phyloP scores from a whole-genome alignment of 2,113 vertebrate species.

The Pluvialis apricaria region DNA sequence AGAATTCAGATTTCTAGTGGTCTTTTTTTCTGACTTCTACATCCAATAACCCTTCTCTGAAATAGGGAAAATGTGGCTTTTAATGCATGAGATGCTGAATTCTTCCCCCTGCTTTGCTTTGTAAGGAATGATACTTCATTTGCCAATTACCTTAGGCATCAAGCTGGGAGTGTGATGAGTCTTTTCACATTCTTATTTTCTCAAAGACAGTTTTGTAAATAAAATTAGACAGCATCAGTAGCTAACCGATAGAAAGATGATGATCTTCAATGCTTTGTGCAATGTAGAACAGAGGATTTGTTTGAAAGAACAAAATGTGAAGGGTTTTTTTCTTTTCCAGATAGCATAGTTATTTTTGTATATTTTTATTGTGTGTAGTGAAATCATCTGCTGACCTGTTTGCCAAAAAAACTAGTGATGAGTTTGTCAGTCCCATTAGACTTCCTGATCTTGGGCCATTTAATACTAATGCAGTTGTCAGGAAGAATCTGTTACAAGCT shows the following conservation, averaged over 20 bases:
- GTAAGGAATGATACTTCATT: neutral
- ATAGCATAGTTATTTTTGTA: neutral
- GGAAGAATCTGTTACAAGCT: neutral
- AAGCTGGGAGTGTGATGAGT: neutral
- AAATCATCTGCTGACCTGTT: neutral
- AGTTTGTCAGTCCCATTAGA: neutral
- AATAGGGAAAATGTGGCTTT: neutral
- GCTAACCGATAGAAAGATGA: neutral
- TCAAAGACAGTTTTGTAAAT: neutral
- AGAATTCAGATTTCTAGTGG: neutral
- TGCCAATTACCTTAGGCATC: neutral
- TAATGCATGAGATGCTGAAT: neutral
- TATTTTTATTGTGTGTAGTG: neutral
- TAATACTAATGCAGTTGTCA: constrained; percentile 28
- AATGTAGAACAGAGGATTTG: neutral
- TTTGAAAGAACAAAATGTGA: neutral
- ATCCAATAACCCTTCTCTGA: neutral
- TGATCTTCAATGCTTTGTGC: neutral
- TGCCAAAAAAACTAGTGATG: neutral
- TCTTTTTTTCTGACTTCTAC: neutral
- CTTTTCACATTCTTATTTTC: neutral
- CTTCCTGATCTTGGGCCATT: neutral
- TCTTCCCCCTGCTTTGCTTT: neutral
- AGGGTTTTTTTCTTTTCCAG: neutral
- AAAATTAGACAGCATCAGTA: neutral